Evolutionary conservation across 2,797 vertebrate genomes (phyloP).

Genomic region (Rhinichthys osculus): DNA sequence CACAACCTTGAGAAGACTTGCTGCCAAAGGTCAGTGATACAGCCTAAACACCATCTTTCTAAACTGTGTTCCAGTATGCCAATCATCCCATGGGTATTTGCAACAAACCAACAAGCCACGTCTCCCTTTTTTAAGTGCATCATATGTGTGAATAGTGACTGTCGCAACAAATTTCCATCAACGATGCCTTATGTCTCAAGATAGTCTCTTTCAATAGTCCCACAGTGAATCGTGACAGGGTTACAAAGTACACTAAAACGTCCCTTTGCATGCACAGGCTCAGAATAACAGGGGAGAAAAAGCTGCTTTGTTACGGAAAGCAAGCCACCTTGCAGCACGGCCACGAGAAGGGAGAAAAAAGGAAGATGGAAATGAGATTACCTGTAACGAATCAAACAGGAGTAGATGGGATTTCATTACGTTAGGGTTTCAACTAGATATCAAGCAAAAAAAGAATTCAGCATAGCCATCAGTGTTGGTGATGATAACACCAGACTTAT

Average conservation of each 20-base stretch:
- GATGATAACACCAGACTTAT: slow-evolving; percentile 8
- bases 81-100: slow-evolving; percentile 32
- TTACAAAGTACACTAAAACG: slow-evolving; percentile 53
- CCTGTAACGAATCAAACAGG: neutral
- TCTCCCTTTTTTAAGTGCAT: slow-evolving; percentile 15
- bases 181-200: slow-evolving; percentile 36
- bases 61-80: slow-evolving; percentile 18
- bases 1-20: slow-evolving; percentile 17
- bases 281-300: slow-evolving; percentile 8
- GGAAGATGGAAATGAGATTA: slow-evolving; percentile 8
- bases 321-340: neutral
- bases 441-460: slow-evolving; percentile 13
- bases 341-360: neutral
- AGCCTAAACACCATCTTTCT: slow-evolving; percentile 23
- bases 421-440: slow-evolving; percentile 15
- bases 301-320: neutral
- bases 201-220: slow-evolving; percentile 39
- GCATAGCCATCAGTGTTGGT: neutral
- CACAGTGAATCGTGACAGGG: slow-evolving; percentile 29
- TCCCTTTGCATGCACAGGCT: slow-evolving; percentile 16
- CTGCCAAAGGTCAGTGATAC: slow-evolving; percentile 21
- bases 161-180: slow-evolving; percentile 58
- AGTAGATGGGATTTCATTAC: slow-evolving; percentile 10
- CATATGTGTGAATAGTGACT: slow-evolving; percentile 51
- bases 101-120: slow-evolving; percentile 24